Evolutionary conservation across 2,113 vertebrate genomes (phyloP).

Genomic region (Lamprotornis superbus): DNA sequence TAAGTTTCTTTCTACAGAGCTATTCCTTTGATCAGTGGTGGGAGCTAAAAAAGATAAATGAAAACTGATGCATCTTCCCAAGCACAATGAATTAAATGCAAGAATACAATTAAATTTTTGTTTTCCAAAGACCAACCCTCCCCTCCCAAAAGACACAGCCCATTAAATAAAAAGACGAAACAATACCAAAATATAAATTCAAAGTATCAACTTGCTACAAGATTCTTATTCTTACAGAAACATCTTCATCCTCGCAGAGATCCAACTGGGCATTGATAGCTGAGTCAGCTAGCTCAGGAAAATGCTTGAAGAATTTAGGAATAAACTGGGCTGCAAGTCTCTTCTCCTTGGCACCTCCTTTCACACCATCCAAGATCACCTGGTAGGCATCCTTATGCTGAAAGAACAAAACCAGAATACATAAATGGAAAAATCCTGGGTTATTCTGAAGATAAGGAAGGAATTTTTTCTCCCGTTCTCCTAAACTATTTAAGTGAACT

Average conservation of each 20-base stretch:
- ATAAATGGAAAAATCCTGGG: neutral
- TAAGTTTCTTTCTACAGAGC: neutral
- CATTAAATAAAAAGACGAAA: neutral
- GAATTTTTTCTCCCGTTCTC: neutral
- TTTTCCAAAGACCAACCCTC: neutral
- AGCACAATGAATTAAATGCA: neutral
- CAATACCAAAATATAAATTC: neutral
- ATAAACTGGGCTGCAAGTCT: slow-evolving; percentile 97
- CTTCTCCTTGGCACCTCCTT: slow-evolving; percentile 97
- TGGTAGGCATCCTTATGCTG: slow-evolving; percentile 98
- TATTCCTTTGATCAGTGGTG: neutral
- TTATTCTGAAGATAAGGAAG: neutral
- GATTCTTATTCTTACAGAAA: slow-evolving; percentile 84
- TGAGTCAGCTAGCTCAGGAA: slow-evolving; percentile 92
- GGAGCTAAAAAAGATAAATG: neutral
- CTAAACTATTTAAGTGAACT: neutral
- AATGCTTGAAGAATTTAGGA: slow-evolving; percentile 97
- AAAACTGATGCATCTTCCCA: neutral
- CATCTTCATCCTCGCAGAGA: slow-evolving; percentile 97
- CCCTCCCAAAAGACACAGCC: neutral
- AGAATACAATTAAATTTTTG: neutral
- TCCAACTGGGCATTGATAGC: slow-evolving; percentile 98
- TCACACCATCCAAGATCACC: slow-evolving; percentile 91
- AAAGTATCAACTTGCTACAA: neutral
- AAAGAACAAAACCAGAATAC: neutral